These are phyloP conservation scores for Lophura swinhoii DNA, from an alignment of 2,797 vertebrate species.

Conservation along the genomic window DNA sequence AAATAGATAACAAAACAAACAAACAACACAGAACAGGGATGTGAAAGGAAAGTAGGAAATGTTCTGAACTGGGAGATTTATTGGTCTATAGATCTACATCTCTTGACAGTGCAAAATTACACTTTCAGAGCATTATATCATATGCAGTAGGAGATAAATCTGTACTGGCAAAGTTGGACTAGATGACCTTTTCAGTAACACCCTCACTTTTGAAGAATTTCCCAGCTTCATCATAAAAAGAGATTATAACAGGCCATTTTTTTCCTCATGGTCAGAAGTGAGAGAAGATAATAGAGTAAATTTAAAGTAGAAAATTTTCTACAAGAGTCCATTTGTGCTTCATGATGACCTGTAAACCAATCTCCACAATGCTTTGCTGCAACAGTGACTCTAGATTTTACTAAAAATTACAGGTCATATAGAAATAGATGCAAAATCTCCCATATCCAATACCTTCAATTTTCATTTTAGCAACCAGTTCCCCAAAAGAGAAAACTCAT, in stretches of 20 bases:
- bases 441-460: not conserved
- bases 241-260: not conserved
- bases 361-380: not conserved
- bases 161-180: not conserved
- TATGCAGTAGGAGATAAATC: conserved; percentile 31
- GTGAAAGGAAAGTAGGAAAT: conserved; percentile 49
- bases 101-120: conserved; percentile 31
- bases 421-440: not conserved
- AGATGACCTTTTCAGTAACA: conserved; percentile 12
- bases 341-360: not conserved
- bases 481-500: not conserved
- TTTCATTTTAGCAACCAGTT: not conserved
- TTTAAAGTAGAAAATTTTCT: not conserved
- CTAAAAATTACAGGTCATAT: not conserved
- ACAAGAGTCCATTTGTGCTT: not conserved
- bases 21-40: not conserved
- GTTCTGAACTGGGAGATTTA: conserved; percentile 28
- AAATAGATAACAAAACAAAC: not conserved
- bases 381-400: not conserved
- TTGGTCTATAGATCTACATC: conserved; percentile 19
- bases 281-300: not conserved
- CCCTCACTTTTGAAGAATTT: conserved; percentile 23
- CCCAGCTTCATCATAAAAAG: not conserved
- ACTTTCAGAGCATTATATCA: conserved; percentile 2
- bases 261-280: not conserved